Conservation (phyloP, 2,888 invertebrate species). For the Watsonalla binaria region DNA sequence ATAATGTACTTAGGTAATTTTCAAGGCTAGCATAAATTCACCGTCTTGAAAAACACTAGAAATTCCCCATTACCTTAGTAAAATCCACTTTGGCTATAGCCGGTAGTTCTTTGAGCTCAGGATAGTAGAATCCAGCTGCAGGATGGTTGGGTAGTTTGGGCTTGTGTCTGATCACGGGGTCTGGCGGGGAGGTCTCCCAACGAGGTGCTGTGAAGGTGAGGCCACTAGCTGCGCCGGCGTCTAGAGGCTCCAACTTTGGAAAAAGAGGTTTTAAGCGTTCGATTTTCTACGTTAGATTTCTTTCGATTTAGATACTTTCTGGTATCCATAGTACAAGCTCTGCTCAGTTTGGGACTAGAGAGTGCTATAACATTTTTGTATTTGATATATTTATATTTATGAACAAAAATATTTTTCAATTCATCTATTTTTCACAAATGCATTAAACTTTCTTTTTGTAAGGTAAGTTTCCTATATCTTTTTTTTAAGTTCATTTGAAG, state of each 20-base stretch:
- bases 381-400: too few species aligned
- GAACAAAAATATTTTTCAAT: too few species aligned
- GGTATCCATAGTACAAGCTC: too few species aligned
- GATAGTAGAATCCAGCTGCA: conserved; percentile 95
- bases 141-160: conserved; percentile 90
- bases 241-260: conserved; percentile 91
- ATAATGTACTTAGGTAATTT: too few species aligned
- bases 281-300: neutral
- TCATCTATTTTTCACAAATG: too few species aligned
- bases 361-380: too few species aligned
- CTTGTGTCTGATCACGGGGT: conserved; percentile 88
- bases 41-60: too few species aligned
- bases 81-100: conserved; percentile 91
- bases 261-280: conserved; percentile 3
- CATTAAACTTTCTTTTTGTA: too few species aligned
- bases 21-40: too few species aligned
- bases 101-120: conserved; percentile 88
- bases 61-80: conserved; percentile 82
- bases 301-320: neutral
- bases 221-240: conserved; percentile 95
- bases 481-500: too few species aligned
- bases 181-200: conserved; percentile 92
- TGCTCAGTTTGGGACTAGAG: too few species aligned
- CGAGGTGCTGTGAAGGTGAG: conserved; percentile 95
- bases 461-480: too few species aligned